A percentile compares a stretch with the other conserved stretches of the same genome.
These are phyloP conservation scores for Lophochroa leadbeateri DNA, from an alignment of 2,113 vertebrate genomes.

Conservation along the genomic window DNA sequence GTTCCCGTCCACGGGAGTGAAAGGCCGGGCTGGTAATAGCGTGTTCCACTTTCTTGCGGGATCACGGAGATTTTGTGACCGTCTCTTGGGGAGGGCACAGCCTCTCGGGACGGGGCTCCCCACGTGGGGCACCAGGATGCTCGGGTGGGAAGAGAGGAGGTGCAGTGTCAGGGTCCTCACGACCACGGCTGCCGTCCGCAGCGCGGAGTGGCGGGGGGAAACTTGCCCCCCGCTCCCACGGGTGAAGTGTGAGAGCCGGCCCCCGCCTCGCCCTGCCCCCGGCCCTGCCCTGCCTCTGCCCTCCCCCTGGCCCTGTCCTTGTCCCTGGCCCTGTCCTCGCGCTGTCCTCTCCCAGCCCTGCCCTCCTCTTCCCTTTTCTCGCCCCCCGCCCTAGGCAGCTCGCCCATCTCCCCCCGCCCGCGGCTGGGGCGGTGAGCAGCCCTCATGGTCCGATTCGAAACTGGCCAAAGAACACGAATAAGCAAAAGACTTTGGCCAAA, in stretches of 20 bases:
- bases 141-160: background rate
- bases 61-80: background rate
- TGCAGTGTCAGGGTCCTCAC: background rate
- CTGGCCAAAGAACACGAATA: background rate
- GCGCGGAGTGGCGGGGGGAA: background rate
- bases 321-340: background rate
- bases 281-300: background rate
- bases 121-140: background rate
- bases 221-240: background rate
- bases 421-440: background rate
- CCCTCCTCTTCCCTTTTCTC: background rate
- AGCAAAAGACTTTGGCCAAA: background rate
- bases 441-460: background rate
- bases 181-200: background rate
- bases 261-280: background rate
- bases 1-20: background rate
- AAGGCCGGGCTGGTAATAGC: background rate
- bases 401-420: background rate
- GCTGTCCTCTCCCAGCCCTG: background rate
- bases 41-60: background rate
- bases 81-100: background rate
- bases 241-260: background rate
- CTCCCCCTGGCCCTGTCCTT: background rate
- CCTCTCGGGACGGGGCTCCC: background rate
- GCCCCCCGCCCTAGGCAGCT: background rate